These are phyloP conservation scores for Anorthoa munda DNA, from an alignment of 2,888 invertebrate genomes.

Conservation along the genomic window DNA sequence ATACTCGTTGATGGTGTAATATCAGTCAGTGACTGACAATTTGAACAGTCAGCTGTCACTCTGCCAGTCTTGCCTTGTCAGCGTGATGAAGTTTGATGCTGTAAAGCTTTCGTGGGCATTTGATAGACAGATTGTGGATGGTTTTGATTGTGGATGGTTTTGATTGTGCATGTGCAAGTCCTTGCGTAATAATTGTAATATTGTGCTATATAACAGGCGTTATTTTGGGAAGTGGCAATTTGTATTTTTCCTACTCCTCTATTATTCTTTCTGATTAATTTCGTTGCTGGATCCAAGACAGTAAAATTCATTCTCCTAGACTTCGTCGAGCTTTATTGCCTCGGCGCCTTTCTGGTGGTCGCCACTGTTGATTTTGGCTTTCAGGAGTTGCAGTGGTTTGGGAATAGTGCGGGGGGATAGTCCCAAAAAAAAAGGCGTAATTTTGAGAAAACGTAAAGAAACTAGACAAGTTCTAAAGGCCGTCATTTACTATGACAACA, in stretches of 20 bases:
- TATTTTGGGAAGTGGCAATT: not conserved
- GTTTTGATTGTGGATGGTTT: constrained; percentile 27
- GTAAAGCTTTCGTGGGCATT: constrained; percentile 43
- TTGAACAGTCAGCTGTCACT: constrained; percentile 43
- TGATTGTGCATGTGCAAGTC: too few species aligned
- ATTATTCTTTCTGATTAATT: too few species aligned
- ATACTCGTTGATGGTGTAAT: not conserved
- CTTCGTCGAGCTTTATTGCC: too few species aligned
- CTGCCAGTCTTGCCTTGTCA: constrained; percentile 18
- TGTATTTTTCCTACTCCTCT: too few species aligned
- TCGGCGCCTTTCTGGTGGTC: too few species aligned
- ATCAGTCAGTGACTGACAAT: constrained; percentile 53
- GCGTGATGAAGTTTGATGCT: constrained; percentile 29
- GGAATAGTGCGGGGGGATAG: too few species aligned
- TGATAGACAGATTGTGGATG: constrained; percentile 32
- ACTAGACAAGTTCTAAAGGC: not conserved
- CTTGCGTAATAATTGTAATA: constrained; percentile 4
- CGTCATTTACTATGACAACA: constrained; percentile 1
- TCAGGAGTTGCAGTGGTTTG: too few species aligned
- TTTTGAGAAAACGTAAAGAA: not conserved
- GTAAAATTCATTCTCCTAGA: too few species aligned
- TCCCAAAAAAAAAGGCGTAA: too few species aligned
- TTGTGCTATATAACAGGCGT: not conserved
- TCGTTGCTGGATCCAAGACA: too few species aligned
- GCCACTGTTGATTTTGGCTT: too few species aligned